Percentiles rank a stretch among this genome's conserved stretches.
Conservation (phyloP, 2,113 vertebrate genomes). For the Lagopus leucura region DNA sequence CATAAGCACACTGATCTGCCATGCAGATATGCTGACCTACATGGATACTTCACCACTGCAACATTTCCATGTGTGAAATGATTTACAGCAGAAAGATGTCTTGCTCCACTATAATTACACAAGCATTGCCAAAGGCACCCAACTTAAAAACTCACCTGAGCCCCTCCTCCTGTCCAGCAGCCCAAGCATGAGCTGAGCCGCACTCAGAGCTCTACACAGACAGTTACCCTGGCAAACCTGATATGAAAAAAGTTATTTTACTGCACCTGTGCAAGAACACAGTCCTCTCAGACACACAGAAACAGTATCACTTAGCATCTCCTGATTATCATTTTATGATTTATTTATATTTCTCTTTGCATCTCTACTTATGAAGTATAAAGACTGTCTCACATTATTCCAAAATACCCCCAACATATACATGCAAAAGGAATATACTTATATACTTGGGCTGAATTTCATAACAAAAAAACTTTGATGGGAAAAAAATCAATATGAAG, state of each 20-base stretch:
- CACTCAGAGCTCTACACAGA: accelerated
- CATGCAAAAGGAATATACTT: background rate
- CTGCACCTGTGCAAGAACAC: background rate
- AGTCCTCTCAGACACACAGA: background rate
- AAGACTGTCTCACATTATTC: background rate
- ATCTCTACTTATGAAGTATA: background rate
- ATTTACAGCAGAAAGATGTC: accelerated
- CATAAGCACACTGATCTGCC: too few relatives aligned
- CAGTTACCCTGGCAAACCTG: background rate
- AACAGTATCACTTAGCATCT: background rate
- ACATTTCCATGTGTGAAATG: accelerated
- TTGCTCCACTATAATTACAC: background rate
- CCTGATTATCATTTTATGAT: background rate
- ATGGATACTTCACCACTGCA: background rate
- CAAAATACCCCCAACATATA: background rate
- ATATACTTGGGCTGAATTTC: too few relatives aligned
- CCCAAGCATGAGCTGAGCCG: background rate
- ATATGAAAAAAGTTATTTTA: background rate
- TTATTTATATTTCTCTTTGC: background rate
- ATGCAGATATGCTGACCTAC: accelerated
- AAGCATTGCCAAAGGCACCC: background rate
- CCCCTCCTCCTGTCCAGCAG: background rate
- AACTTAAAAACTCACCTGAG: background rate
- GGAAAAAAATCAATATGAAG: background rate
- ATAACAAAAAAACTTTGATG: background rate